Base-by-base conservation (phyloP, 2,797 vertebrate genomes). In the Peromyscus eremicus region DNA sequence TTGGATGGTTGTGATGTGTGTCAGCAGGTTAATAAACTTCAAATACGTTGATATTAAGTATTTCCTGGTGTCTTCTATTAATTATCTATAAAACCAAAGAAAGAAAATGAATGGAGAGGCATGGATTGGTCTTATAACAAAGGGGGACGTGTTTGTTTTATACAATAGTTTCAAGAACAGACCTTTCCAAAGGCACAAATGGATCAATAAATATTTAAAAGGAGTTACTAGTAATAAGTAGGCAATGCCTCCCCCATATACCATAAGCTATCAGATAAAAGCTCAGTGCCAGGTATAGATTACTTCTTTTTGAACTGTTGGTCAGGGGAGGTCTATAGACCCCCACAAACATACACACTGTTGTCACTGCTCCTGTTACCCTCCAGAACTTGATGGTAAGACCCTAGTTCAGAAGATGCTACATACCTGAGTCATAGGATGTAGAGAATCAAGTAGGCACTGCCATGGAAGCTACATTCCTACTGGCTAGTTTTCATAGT, bases 11-110 rank as follows among this genome's bases (percentile, higher is more conserved):
- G 97, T 97, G 97, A 98, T 98, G 94, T 97, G 88, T 97, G 97
- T 97, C 98, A 98, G 97, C 86, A 95, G 98, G 98, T 98, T 98
- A 98, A 98, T 98, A 98, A 98, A 98, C 98, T 98, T 98, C 98
- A 98, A 98, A 98, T 97, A 98, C 95, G 96, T 97, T 98, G 97
- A 98, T 98, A 97, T 98, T 98, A 98, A 98, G 97, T 95, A 97
- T 93, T 97, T 98, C 94, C 97, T 95, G 96, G 95, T 98, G 97
- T 98, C 97, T 98, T 98, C 96, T 98, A 97, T 97, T 98, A 98
- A 98, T 98, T 98, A 98, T 98, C 98, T 97, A 71, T 97, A 95
- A 98, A 98, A 97, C 34, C 96, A 92, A 98, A 98, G 94, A 98
- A 98, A 98, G 97, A 75, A 98, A 98, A 98, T 98, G 98, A 98